A percentile compares a stretch with the other conserved stretches of the same genome.
phyloP scores from a whole-genome alignment of 2,797 vertebrate genomes.

The Chelon labrosus region DNA sequence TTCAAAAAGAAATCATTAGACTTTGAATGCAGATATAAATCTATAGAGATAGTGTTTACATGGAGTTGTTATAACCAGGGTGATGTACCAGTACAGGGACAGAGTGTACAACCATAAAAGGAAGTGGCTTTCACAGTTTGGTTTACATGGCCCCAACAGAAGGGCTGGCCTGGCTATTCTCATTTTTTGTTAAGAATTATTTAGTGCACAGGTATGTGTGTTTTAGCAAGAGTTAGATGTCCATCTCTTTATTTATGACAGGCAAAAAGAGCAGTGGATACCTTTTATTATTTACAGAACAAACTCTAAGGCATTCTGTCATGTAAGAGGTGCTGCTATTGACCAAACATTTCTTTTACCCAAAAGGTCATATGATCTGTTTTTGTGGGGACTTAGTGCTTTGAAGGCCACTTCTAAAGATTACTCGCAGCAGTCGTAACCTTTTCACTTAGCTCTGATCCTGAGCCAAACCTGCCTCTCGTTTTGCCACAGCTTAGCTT shows the following conservation, averaged over 20 bases:
- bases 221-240: conserved; percentile 18
- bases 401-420: conserved; percentile 85
- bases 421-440: conserved; percentile 84
- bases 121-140: conserved; percentile 68
- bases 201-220: conserved; percentile 32
- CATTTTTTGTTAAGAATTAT: conserved; percentile 57
- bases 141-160: conserved; percentile 57
- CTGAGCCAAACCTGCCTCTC: conserved; percentile 67
- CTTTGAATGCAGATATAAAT: conserved; percentile 6
- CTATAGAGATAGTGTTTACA: conserved; percentile 16
- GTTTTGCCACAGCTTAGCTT: conserved; percentile 54
- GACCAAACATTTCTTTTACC: conserved; percentile 67
- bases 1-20: background rate
- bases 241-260: conserved; percentile 20
- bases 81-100: conserved; percentile 32
- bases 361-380: conserved; percentile 82
- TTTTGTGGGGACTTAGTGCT: conserved; percentile 76
- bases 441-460: conserved; percentile 85
- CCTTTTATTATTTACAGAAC: conserved; percentile 54
- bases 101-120: conserved; percentile 71
- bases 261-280: conserved; percentile 21
- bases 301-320: conserved; percentile 41
- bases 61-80: conserved; percentile 31
- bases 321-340: conserved; percentile 63
- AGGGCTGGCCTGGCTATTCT: conserved; percentile 67